Percentiles rank a stretch among this genome's conserved stretches.
phyloP scores from a whole-genome alignment of 2,113 vertebrate species.

The Oncorhynchus mykiss region DNA sequence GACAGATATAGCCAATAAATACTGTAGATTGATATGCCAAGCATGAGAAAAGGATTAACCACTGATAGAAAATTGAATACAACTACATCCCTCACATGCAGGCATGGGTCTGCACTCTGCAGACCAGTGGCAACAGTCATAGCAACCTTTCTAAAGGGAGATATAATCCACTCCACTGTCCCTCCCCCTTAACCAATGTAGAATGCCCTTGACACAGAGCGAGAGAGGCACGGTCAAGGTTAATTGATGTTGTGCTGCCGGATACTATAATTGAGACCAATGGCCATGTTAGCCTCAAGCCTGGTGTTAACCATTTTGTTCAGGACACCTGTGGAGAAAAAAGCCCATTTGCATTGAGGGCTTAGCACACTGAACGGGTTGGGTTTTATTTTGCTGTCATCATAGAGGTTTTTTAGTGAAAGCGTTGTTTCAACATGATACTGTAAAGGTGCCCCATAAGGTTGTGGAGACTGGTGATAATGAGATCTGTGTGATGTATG shows the following conservation, averaged over 20 bases:
- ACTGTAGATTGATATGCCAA: no score
- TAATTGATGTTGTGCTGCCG: conserved; percentile 39
- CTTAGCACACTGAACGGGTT: background rate
- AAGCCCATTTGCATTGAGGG: background rate
- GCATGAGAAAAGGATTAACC: background rate
- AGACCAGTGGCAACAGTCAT: conserved; percentile 28
- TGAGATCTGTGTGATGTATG: background rate
- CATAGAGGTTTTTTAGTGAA: background rate
- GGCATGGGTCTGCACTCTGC: background rate
- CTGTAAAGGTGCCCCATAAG: background rate
- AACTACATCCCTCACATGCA: conserved; percentile 1
- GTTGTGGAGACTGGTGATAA: background rate
- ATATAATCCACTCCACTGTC: conserved; percentile 5
- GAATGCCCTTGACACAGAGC: background rate
- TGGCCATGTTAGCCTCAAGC: background rate
- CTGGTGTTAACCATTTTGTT: background rate
- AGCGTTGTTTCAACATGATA: no score
- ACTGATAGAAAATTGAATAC: background rate
- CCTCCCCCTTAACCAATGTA: conserved; percentile 6
- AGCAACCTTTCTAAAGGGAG: background rate
- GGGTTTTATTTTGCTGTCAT: background rate
- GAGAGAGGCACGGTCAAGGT: conserved; percentile 8
- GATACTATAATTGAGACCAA: conserved; percentile 19
- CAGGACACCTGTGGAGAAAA: no score
- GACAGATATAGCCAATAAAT: no score